Evolutionary conservation across 2,113 vertebrate genomes (phyloP), one percentile per base, ranked within the genome.

Genomic region (Sinocyclocheilus maitianheensis): DNA sequence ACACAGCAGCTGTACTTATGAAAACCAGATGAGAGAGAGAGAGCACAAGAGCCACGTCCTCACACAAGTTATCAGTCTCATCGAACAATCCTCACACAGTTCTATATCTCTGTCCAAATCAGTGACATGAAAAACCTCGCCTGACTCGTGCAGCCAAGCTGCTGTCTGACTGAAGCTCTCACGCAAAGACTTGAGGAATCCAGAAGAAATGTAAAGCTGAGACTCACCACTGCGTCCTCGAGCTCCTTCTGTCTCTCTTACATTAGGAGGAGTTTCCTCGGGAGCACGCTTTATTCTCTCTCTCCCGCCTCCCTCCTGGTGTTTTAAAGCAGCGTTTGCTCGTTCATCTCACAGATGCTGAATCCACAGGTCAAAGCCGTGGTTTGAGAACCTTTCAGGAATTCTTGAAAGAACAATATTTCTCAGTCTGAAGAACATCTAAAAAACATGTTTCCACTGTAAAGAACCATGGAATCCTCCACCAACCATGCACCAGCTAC

Each of bases 181-280:
- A 18, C 5, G 7, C 16, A 37, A 8, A 72, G 48, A 6, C 11
- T 4, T 2, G 24, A 51, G 13, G 7, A 67, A 20, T n/a, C 67
- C 20, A 13, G 65, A 8, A 53, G 12, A 26, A 71, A 40, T 37
- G 67, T 71, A 51, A 46, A 5, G 6, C 8, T 24, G 37, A 26
- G 18, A 86, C 86, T 87, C 81, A 85, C 86, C 89, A 30, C 72
- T 55, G 62, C 10, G 65, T 85, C 58, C 71, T 87, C 34, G 65
- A 79, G 76, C 87, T 67, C 63, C 63, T 14, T 37, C 11, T 24
- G 12, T 48, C 11, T 22, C 18, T 43, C 69, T 24, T 2, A 48
- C 72, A 8, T 43, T n/a, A 76, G 72, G 72, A 76, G 72, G 72
- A 76, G 72, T 48, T 48, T 76, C 72, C 12, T 24, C 4, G 5